Percentiles rank a stretch among this genome's conserved stretches.
Conservation (phyloP, 2,888 invertebrate species). For the Phengaris arion region DNA sequence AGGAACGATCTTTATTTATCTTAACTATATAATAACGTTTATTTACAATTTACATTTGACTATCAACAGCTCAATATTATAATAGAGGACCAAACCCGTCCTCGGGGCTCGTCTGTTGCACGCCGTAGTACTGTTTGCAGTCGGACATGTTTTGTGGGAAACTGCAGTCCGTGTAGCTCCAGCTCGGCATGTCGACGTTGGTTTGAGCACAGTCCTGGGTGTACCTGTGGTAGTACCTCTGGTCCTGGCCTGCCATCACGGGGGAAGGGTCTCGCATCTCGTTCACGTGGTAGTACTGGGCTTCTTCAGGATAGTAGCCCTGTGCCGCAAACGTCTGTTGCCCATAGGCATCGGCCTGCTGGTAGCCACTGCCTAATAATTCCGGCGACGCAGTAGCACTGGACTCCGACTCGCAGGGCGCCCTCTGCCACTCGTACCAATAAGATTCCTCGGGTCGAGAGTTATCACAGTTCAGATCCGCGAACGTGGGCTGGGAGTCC, state of each 20-base stretch:
- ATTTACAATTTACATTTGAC: conserved; percentile 39
- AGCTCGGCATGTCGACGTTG: conserved; percentile 57
- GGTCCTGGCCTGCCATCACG: conserved; percentile 58
- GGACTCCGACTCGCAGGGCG: conserved; percentile 66
- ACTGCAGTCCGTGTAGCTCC: conserved; percentile 67
- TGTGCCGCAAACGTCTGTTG: conserved; percentile 62
- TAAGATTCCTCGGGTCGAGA: conserved; percentile 81
- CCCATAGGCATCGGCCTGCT: conserved; percentile 64
- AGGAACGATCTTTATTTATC: conserved; percentile 35
- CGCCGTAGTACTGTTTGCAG: conserved; percentile 65
- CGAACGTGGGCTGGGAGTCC: conserved; percentile 84
- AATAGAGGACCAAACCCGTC: conserved; percentile 63
- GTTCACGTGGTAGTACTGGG: conserved; percentile 64
- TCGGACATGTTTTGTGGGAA: conserved; percentile 57
- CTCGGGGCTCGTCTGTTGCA: conserved; percentile 57
- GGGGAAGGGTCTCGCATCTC: conserved; percentile 60
- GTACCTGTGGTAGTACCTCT: conserved; percentile 61
- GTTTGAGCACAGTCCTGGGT: conserved; percentile 61
- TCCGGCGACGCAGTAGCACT: conserved; percentile 81
- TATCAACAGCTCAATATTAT: conserved; percentile 53
- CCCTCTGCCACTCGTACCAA: conserved; percentile 80
- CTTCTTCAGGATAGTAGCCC: conserved; percentile 68
- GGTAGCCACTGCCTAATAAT: conserved; percentile 64
- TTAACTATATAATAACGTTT: conserved; percentile 31
- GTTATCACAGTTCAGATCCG: conserved; percentile 86